These are phyloP conservation scores for Carpatolechia fugitivella DNA, from an alignment of 2,888 invertebrate genomes.

Conservation along the genomic window DNA sequence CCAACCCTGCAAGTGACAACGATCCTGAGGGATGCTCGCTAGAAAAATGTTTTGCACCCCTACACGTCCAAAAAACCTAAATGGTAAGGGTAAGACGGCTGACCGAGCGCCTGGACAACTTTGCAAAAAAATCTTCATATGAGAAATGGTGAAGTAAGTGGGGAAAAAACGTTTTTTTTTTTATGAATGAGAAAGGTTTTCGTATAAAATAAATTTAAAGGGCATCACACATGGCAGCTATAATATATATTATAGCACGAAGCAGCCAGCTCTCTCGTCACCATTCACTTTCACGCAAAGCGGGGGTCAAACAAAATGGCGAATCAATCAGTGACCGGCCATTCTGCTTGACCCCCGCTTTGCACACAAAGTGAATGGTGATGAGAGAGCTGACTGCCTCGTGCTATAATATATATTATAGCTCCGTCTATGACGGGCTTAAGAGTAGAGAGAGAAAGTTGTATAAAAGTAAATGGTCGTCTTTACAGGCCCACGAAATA, in stretches of 20 bases:
- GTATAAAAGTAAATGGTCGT: neutral
- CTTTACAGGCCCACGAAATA: conserved; percentile 12
- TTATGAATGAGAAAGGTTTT: neutral
- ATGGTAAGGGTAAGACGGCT: neutral
- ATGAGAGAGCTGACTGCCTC: too few relatives aligned
- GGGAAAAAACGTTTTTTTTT: neutral
- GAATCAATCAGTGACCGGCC: too few relatives aligned
- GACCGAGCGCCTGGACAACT: neutral
- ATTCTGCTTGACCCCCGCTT: too few relatives aligned
- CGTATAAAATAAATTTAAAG: neutral
- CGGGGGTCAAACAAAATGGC: too few relatives aligned
- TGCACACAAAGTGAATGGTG: too few relatives aligned
- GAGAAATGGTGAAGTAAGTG: neutral
- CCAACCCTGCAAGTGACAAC: conserved; percentile 50
- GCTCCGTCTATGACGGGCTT: too few relatives aligned
- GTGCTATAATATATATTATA: too few relatives aligned
- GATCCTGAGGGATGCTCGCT: conserved; percentile 27
- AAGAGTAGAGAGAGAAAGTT: neutral
- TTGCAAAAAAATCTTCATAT: neutral
- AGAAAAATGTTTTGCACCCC: conserved; percentile 14
- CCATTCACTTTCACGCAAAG: too few relatives aligned
- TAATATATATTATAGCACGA: too few relatives aligned
- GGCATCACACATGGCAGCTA: too few relatives aligned
- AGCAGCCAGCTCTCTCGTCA: too few relatives aligned
- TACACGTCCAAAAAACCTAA: conserved; percentile 24